Percentiles rank a stretch among this genome's conserved stretches.
phyloP scores from a whole-genome alignment of 2,888 invertebrate species.

The Nowickia ferox region DNA sequence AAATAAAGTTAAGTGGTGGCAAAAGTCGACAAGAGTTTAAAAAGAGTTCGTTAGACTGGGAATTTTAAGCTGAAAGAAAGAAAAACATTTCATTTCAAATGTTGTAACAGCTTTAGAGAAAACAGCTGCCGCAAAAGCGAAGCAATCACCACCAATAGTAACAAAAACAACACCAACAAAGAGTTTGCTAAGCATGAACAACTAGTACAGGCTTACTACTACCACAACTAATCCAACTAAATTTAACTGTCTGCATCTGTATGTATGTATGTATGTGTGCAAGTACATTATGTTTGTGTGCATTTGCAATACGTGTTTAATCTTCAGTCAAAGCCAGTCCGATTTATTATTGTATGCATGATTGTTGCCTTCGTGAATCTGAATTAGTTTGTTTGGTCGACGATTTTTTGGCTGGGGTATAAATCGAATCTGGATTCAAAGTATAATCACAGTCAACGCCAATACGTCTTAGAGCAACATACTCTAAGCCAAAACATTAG shows the following conservation, averaged over 20 bases:
- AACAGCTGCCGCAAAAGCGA: slow-evolving; percentile 67
- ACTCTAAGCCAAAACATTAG: slow-evolving; percentile 61
- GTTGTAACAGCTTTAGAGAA: slow-evolving; percentile 69
- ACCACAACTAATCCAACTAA: neutral
- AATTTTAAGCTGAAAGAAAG: slow-evolving; percentile 48
- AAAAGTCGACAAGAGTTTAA: slow-evolving; percentile 62
- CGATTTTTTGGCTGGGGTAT: slow-evolving; percentile 76
- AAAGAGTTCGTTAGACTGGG: slow-evolving; percentile 68
- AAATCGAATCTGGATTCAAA: slow-evolving; percentile 82
- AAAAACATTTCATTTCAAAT: slow-evolving; percentile 58
- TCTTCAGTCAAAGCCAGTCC: slow-evolving; percentile 46
- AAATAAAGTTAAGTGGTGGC: slow-evolving; percentile 68
- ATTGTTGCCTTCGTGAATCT: slow-evolving; percentile 52
- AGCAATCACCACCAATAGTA: neutral
- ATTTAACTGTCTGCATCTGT: slow-evolving; percentile 27
- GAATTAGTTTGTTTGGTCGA: slow-evolving; percentile 65
- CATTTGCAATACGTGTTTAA: slow-evolving; percentile 20
- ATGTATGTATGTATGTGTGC: slow-evolving; percentile 1
- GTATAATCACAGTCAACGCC: slow-evolving; percentile 80
- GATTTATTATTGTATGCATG: slow-evolving; percentile 27
- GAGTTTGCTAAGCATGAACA: slow-evolving; percentile 46
- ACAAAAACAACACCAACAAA: slow-evolving; percentile 1
- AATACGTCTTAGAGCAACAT: slow-evolving; percentile 78
- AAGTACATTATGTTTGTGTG: too few relatives aligned
- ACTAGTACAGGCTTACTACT: slow-evolving; percentile 11